Conservation (phyloP, 2,113 vertebrate genomes). For the Leptocoma aspasia region DNA sequence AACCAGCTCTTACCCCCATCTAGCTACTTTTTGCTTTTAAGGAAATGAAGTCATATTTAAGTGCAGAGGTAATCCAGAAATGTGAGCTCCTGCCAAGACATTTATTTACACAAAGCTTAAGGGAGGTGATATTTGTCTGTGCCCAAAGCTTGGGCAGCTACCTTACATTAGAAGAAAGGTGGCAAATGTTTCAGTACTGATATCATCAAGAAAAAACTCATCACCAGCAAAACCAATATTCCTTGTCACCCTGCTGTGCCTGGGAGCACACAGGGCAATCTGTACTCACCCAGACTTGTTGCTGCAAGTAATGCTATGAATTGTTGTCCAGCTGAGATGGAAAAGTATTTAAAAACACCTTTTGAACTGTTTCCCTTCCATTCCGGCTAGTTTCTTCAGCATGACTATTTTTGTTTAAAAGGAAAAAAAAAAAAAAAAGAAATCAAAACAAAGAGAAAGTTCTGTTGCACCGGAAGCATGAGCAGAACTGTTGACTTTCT, state of each 20-base stretch:
- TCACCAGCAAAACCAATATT: background rate
- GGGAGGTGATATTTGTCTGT: background rate
- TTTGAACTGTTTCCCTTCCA: conserved; percentile 2
- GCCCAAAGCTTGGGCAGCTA: background rate
- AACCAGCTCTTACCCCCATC: background rate
- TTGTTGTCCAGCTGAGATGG: background rate
- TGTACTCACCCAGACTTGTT: background rate
- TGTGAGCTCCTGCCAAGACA: background rate
- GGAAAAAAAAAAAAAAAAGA: background rate
- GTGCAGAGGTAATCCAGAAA: conserved; percentile 21
- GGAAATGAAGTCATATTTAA: conserved; percentile 29
- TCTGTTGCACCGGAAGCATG: background rate
- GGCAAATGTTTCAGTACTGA: background rate
- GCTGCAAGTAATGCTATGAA: background rate
- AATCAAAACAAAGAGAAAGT: background rate
- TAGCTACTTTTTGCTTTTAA: conserved; percentile 20
- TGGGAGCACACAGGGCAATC: background rate
- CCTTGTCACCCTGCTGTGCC: background rate
- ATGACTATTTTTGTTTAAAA: background rate
- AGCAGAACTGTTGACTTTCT: background rate
- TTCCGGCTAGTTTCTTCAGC: background rate
- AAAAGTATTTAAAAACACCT: background rate
- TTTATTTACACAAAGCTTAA: conserved; percentile 13
- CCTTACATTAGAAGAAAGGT: background rate
- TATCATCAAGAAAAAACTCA: background rate